These are phyloP conservation scores for Amblyopsis rosae DNA, from an alignment of 2,113 vertebrate genomes.

Conservation along the genomic window DNA sequence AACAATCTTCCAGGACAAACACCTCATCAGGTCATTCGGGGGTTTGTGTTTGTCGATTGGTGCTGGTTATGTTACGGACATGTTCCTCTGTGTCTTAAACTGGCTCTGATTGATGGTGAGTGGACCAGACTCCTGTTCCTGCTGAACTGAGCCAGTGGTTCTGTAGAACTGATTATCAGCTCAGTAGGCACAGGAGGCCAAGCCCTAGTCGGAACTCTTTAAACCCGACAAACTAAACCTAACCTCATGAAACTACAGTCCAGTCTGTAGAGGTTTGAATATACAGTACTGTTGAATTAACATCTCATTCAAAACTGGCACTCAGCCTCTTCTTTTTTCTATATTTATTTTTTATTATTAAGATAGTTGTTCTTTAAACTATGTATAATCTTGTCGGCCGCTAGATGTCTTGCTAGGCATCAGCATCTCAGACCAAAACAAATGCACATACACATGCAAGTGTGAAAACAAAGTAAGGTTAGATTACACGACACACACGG, in stretches of 20 bases:
- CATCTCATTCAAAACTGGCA: too few relatives aligned
- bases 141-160: constrained; percentile 99
- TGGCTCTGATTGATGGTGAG: constrained; percentile 63
- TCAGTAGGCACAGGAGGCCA: constrained; percentile 99
- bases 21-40: not conserved
- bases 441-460: too few relatives aligned
- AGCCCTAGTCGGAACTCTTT: constrained; percentile 71
- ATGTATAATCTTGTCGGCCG: too few relatives aligned
- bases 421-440: too few relatives aligned
- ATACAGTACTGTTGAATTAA: not conserved
- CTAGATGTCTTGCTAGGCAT: too few relatives aligned
- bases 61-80: not conserved
- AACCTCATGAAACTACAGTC: not conserved
- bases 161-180: constrained; percentile 98
- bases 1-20: too few relatives aligned
- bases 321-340: too few relatives aligned
- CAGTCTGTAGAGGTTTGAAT: not conserved
- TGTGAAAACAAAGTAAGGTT: too few relatives aligned
- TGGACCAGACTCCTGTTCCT: constrained; percentile 99
- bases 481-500: too few relatives aligned
- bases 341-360: too few relatives aligned
- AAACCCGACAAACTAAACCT: not conserved
- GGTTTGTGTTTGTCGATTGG: not conserved
- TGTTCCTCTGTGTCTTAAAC: not conserved
- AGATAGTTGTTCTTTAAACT: too few relatives aligned